A percentile compares a stretch with the other conserved stretches of the same genome.
Conservation (phyloP, 2,113 vertebrate genomes). For the Platycercus adscitus region DNA sequence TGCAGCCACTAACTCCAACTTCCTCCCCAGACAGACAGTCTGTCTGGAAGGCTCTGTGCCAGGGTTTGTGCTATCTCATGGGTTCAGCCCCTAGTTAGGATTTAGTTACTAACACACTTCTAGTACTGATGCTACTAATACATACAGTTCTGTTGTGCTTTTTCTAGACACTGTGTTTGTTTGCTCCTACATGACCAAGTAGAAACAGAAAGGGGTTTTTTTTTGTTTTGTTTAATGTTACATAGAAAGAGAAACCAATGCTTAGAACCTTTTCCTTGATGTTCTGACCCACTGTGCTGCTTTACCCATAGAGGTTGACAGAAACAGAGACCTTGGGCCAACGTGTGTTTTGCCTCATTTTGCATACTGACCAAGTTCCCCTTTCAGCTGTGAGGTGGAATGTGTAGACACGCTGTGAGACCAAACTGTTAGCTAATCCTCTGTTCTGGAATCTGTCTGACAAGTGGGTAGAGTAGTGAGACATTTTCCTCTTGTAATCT, state of each 20-base stretch:
- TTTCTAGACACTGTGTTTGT: background rate
- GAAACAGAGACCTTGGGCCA: background rate
- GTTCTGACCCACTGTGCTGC: background rate
- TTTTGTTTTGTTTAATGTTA: background rate
- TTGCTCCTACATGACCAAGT: background rate
- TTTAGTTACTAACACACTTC: constrained; percentile 1
- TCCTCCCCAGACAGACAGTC: constrained; percentile 45
- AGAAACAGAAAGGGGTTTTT: background rate
- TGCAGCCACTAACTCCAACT: background rate
- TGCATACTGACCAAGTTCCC: background rate
- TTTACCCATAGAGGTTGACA: background rate
- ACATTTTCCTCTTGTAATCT: constrained; percentile 4
- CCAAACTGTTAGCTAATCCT: background rate
- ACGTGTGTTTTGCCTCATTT: background rate
- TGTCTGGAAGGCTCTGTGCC: constrained; percentile 37
- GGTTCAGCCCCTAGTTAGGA: background rate
- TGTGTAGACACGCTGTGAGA: background rate
- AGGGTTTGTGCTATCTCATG: constrained; percentile 4
- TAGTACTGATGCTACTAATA: background rate
- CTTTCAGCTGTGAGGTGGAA: background rate
- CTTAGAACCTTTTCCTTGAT: background rate
- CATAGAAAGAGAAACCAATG: background rate
- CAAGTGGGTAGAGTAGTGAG: background rate
- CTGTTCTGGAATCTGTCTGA: background rate
- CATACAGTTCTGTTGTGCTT: background rate